Percentiles rank a stretch among this genome's conserved stretches.
Evolutionary conservation across 2,888 invertebrate genomes (phyloP).

Genomic region (Gortyna flavago): DNA sequence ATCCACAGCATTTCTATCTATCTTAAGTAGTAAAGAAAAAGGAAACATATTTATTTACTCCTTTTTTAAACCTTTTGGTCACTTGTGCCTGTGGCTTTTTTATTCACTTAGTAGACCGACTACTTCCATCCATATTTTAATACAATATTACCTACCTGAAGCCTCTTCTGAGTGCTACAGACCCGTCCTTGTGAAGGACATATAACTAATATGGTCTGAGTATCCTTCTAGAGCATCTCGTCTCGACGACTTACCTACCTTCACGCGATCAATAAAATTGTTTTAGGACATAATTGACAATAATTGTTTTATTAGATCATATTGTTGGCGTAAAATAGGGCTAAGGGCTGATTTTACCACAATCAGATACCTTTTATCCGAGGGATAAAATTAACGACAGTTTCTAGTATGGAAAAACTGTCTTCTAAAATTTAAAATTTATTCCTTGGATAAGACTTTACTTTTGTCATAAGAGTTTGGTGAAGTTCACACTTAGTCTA

Average conservation of each 20-base stretch:
- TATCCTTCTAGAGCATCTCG: slow-evolving; percentile 22
- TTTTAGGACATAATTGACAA: slow-evolving; percentile 10
- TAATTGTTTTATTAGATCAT: slow-evolving; percentile 11
- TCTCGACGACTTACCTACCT: background rate
- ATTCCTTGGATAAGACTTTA: too few species aligned
- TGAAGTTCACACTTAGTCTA: too few species aligned
- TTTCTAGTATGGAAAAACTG: too few species aligned
- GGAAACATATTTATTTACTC: background rate
- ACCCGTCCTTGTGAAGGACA: slow-evolving; percentile 39
- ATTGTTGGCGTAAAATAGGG: slow-evolving; percentile 1
- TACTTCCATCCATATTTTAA: slow-evolving; percentile 9
- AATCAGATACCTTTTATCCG: too few species aligned
- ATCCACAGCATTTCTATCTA: background rate
- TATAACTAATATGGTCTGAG: slow-evolving; percentile 15
- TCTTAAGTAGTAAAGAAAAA: background rate
- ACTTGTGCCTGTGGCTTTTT: background rate
- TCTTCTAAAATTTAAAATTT: too few species aligned
- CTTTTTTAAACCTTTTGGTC: background rate
- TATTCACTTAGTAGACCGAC: slow-evolving; percentile 13
- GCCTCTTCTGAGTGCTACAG: too few species aligned
- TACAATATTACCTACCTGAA: background rate
- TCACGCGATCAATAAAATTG: slow-evolving; percentile 6
- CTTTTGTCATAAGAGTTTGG: too few species aligned
- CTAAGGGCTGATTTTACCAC: too few species aligned
- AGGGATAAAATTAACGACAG: too few species aligned